phyloP scores from a whole-genome alignment of 2,797 vertebrate genomes.

The Otus scops region DNA sequence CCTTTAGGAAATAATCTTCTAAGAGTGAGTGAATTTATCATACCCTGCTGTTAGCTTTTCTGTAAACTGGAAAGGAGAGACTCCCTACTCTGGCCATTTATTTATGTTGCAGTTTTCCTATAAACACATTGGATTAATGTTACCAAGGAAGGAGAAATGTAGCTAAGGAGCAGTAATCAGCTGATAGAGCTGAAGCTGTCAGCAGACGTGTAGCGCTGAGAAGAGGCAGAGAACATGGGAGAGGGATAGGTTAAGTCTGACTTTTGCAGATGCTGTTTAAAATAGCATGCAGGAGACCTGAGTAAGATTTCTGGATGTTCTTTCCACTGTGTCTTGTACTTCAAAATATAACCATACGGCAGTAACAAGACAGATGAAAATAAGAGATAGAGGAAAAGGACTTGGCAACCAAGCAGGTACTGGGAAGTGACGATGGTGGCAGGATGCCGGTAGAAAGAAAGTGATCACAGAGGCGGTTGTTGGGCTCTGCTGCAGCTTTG shows the following conservation, averaged over 20 bases:
- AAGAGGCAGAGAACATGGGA: not conserved
- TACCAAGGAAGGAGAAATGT: not conserved
- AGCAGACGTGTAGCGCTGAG: not conserved
- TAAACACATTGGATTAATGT: not conserved
- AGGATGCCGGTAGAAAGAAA: fast-evolving
- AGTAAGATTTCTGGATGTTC: not conserved
- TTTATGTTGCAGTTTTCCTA: not conserved
- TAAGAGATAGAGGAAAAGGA: not conserved
- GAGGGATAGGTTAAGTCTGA: not conserved
- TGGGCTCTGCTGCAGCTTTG: fast-evolving
- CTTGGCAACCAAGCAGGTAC: not conserved
- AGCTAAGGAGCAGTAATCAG: not conserved
- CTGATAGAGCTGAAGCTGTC: not conserved
- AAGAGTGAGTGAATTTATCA: not conserved
- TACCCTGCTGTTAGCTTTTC: not conserved
- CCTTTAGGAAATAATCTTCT: not conserved
- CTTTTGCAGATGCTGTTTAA: not conserved
- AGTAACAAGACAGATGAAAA: not conserved
- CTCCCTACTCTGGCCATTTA: not conserved
- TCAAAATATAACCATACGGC: not conserved
- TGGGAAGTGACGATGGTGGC: not conserved
- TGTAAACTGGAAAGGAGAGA: not conserved
- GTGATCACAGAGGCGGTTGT: fast-evolving
- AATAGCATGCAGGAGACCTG: not conserved
- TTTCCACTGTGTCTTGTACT: not conserved